Conservation (phyloP, 2,113 vertebrate species). For the Brachyhypopomus gauderio region DNA sequence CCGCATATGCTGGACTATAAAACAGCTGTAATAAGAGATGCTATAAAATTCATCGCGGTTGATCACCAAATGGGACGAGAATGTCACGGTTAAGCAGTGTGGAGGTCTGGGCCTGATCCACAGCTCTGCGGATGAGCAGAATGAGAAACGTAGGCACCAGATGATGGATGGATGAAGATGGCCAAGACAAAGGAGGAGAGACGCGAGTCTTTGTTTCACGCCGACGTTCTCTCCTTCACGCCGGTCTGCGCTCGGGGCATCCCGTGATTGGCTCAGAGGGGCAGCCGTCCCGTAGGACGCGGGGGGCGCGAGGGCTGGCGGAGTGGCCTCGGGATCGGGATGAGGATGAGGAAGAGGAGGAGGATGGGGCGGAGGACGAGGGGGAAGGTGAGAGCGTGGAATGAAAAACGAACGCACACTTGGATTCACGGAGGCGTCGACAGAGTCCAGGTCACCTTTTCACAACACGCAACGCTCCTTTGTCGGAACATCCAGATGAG, state of each 20-base stretch:
- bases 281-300: constrained; percentile 22
- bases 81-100: no score
- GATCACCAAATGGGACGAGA: neutral
- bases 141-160: neutral
- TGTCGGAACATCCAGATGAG: neutral
- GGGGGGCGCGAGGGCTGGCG: neutral
- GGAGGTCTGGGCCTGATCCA: no score
- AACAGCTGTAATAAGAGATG: constrained; percentile 5
- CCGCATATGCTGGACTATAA: neutral
- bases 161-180: constrained; percentile 13
- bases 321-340: constrained; percentile 18
- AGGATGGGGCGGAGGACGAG: neutral
- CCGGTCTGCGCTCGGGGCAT: constrained; percentile 13
- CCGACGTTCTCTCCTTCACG: constrained; percentile 6
- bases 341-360: neutral
- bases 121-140: no score
- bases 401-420: neutral
- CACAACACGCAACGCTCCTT: constrained; percentile 2
- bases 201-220: constrained; percentile 30
- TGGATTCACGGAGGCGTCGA: neutral
- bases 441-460: neutral
- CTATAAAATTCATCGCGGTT: neutral
- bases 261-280: constrained; percentile 26
- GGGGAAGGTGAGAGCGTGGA: neutral
- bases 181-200: constrained; percentile 41